Conservation (phyloP, 2,113 vertebrate genomes). For the Cyanoderma ruficeps region DNA sequence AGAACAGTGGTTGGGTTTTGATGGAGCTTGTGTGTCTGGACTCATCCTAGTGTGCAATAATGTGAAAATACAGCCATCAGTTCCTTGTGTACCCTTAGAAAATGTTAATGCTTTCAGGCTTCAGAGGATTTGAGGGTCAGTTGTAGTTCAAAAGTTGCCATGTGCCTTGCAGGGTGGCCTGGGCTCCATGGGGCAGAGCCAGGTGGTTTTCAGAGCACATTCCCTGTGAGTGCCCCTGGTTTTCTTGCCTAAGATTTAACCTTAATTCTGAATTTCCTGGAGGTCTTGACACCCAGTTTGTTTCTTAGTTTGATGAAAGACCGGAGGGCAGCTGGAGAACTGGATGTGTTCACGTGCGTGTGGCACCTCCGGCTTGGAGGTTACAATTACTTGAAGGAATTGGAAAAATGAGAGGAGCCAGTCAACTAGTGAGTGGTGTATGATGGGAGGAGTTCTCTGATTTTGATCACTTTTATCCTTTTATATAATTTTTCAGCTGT, state of each 20-base stretch:
- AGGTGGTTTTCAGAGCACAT: not conserved
- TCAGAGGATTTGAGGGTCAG: not conserved
- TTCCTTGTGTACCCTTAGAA: not conserved
- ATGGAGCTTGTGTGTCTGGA: not conserved
- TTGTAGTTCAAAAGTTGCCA: rapidly evolving
- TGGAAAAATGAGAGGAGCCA: not conserved
- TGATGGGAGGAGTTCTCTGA: not conserved
- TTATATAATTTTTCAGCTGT: not conserved
- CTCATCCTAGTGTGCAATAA: rapidly evolving
- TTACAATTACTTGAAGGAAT: not conserved
- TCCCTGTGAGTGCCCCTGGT: not conserved
- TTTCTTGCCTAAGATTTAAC: not conserved
- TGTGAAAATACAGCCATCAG: not conserved
- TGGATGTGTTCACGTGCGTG: rapidly evolving
- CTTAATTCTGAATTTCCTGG: not conserved
- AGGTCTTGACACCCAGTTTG: rapidly evolving
- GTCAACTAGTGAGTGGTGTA: not conserved
- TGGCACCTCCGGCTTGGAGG: not conserved
- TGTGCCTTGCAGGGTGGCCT: not conserved
- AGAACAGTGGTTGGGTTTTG: not conserved
- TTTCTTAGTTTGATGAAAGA: not conserved
- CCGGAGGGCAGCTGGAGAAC: not conserved
- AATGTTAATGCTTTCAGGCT: not conserved
- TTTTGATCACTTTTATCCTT: not conserved
- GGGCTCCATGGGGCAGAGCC: not conserved